phyloP scores from a whole-genome alignment of 2,888 invertebrate species.

The Stramonita haemastoma region DNA sequence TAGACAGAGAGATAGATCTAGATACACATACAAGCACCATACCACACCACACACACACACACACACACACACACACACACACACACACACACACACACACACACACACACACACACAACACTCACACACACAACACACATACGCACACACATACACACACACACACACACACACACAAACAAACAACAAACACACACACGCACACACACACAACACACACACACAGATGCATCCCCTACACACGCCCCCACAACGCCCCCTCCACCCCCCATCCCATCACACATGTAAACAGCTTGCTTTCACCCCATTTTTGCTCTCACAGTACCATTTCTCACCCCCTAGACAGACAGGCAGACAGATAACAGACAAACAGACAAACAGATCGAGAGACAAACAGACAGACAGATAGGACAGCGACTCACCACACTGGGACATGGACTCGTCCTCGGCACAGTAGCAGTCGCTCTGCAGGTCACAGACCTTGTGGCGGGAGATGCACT shows the following conservation, averaged over 20 bases:
- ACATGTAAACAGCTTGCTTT: not conserved
- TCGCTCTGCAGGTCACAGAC: constrained; percentile 37
- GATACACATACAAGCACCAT: not conserved
- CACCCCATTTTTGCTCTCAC: too few relatives aligned
- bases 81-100: too few relatives aligned
- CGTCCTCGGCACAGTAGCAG: constrained; percentile 35
- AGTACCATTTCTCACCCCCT: too few relatives aligned
- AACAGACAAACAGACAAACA: not conserved
- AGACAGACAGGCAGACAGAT: too few relatives aligned
- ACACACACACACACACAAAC: not conserved
- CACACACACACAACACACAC: not conserved
- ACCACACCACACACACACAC: not conserved
- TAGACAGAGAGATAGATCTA: not conserved
- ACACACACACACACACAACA: not conserved
- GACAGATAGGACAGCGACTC: not conserved
- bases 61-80: not conserved
- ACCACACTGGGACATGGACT: not conserved
- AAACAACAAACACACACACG: not conserved
- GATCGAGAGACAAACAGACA: not conserved
- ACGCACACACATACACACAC: not conserved
- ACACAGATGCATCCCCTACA: not conserved
- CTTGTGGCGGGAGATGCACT: constrained; percentile 27
- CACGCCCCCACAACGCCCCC: not conserved
- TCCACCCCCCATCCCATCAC: not conserved
- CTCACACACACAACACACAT: not conserved